Percentiles rank a stretch among this genome's conserved stretches.
These are phyloP conservation scores for Zaprionus capensis DNA, from an alignment of 1,140 invertebrate genomes.

Conservation along the genomic window DNA sequence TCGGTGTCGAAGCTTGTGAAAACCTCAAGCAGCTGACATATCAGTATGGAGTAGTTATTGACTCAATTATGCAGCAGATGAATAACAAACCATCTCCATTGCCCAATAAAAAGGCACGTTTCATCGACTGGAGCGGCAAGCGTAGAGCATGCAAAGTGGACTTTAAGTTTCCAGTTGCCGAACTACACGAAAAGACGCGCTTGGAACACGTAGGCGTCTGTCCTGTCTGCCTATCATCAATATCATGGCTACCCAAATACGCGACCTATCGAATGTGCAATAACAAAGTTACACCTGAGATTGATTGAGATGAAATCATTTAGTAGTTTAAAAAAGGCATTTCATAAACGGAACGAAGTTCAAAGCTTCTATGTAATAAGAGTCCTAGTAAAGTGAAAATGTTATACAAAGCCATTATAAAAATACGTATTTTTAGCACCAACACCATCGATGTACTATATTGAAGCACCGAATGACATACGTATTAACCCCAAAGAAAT, in stretches of 20 bases:
- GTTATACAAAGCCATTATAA: not conserved
- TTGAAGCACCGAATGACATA: not conserved
- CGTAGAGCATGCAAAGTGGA: not conserved
- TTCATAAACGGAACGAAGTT: not conserved
- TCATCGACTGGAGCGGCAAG: constrained; percentile 24
- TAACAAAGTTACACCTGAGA: constrained; percentile 13
- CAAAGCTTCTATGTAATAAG: not conserved
- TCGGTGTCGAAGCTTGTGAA: not conserved
- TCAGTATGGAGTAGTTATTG: constrained; percentile 18
- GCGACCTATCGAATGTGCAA: constrained; percentile 42
- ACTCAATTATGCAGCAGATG: constrained; percentile 16
- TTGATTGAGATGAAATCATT: not conserved
- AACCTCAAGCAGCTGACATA: constrained; percentile 3
- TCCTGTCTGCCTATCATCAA: constrained; percentile 51
- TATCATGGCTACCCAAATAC: constrained; percentile 63
- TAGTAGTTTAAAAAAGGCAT: not conserved
- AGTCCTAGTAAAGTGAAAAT: not conserved
- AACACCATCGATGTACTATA: not conserved
- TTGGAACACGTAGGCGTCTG: constrained; percentile 60
- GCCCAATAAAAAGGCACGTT: not conserved
- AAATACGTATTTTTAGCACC: not conserved
- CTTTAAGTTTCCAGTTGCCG: constrained; percentile 32
- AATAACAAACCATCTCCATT: not conserved
- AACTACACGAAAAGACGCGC: constrained; percentile 16
- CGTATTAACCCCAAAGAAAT: not conserved